Evolutionary conservation across 2,797 vertebrate species (phyloP).

Genomic region (Serranus cabrilla): DNA sequence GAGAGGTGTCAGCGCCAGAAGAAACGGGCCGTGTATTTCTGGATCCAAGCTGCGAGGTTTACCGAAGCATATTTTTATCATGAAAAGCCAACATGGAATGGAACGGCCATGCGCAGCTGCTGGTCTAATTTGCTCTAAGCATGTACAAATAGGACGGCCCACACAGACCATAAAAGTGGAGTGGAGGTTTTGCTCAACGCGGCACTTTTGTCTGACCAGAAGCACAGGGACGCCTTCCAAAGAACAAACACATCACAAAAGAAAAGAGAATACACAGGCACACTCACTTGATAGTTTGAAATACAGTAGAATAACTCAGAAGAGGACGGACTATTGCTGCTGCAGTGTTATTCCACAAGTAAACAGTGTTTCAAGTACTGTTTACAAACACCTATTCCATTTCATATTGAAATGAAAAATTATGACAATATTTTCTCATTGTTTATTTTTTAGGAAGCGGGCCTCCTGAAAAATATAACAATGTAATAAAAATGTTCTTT

Average conservation of each 20-base stretch:
- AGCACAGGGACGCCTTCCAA: conserved; percentile 80
- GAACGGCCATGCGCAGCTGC: conserved; percentile 83
- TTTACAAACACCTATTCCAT: conserved; percentile 18
- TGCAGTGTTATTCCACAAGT: conserved; percentile 33
- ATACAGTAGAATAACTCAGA: conserved; percentile 61
- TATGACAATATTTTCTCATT: conserved; percentile 5
- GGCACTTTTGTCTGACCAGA: conserved; percentile 85
- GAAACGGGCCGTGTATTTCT: conserved; percentile 80
- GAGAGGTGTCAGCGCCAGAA: conserved; percentile 77
- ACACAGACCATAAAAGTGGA: conserved; percentile 85
- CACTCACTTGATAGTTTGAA: conserved; percentile 56
- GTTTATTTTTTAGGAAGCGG: conserved; percentile 6
- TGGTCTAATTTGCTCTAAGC: conserved; percentile 88
- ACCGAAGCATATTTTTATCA: conserved; percentile 87
- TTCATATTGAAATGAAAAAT: conserved; percentile 25
- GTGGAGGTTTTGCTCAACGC: conserved; percentile 88
- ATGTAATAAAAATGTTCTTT: conserved; percentile 21
- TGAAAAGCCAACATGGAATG: conserved; percentile 87
- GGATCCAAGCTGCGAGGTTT: conserved; percentile 81
- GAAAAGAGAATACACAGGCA: conserved; percentile 69
- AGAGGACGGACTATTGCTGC: conserved; percentile 34
- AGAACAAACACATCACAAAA: conserved; percentile 82
- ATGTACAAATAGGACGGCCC: conserved; percentile 86
- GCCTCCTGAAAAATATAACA: conserved; percentile 17
- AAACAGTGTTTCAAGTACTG: conserved; percentile 26